phyloP scores from a whole-genome alignment of 23 tunicate genomes.

The Trididemnum nubilum region DNA sequence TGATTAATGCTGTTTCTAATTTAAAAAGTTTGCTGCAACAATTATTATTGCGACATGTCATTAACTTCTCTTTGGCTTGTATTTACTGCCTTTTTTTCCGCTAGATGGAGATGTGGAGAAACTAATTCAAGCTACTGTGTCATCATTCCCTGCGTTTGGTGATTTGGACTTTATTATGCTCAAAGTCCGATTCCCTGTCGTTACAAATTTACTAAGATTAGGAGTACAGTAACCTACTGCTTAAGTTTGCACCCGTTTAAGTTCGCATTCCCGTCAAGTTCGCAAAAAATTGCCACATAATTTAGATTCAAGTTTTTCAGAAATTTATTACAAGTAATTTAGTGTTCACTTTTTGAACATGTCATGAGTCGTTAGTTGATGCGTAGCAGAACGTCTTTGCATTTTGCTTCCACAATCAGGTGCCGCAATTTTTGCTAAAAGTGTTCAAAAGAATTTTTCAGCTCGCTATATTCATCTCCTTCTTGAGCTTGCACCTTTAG shows the following conservation, averaged over 20 bases:
- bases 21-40: too few relatives aligned
- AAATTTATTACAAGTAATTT: conserved; percentile 14
- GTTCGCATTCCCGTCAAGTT: conserved; percentile 31
- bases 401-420: conserved; percentile 9
- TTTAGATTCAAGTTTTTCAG: conserved; percentile 32
- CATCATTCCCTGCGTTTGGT: neutral
- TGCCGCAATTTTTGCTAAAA: conserved; percentile 31
- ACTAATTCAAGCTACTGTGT: too few relatives aligned
- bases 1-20: too few relatives aligned
- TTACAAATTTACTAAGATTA: too few relatives aligned
- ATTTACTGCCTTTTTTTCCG: too few relatives aligned
- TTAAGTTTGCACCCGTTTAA: too few relatives aligned
- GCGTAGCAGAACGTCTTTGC: conserved; percentile 10
- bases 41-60: too few relatives aligned
- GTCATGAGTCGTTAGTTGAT: conserved; percentile 25
- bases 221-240: conserved; percentile 20
- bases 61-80: too few relatives aligned
- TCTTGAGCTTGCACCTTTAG: conserved; percentile 31
- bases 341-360: conserved; percentile 17
- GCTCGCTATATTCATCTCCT: conserved; percentile 18
- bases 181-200: too few relatives aligned
- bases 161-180: neutral
- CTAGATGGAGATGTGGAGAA: too few relatives aligned
- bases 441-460: conserved; percentile 24
- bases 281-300: conserved; percentile 27